Percentiles rank a stretch among this genome's conserved stretches.
Conservation (phyloP, 2,113 vertebrate genomes). For the Pseudopipra pipra region DNA sequence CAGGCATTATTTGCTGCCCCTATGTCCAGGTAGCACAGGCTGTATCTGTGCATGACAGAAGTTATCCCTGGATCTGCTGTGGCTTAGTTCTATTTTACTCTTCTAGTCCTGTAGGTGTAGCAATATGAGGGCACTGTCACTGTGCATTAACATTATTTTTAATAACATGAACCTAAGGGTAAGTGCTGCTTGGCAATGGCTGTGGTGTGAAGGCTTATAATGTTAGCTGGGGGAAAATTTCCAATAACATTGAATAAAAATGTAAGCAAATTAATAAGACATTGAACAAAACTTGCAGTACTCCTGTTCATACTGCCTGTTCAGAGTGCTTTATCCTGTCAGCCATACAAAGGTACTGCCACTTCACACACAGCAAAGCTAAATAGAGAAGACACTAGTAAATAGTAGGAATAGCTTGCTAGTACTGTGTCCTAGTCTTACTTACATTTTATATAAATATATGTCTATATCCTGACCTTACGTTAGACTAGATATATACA, state of each 20-base stretch:
- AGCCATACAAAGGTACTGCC: neutral
- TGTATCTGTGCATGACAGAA: neutral
- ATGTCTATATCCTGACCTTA: neutral
- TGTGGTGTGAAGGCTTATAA: neutral
- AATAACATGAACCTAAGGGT: neutral
- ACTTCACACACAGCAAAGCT: neutral
- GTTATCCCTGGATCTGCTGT: neutral
- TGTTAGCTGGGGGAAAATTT: neutral
- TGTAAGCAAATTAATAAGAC: neutral
- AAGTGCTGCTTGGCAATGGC: neutral
- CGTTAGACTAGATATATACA: neutral
- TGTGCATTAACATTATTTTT: neutral
- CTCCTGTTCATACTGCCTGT: neutral
- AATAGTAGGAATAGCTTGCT: neutral
- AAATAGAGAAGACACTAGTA: neutral
- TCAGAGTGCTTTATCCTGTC: neutral
- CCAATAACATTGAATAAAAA: neutral
- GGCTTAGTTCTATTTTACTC: neutral
- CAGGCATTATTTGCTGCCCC: neutral
- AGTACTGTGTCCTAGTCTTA: neutral
- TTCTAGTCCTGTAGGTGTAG: neutral
- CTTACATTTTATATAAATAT: neutral
- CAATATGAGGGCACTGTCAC: neutral
- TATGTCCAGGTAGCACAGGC: neutral
- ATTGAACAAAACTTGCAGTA: neutral